phyloP scores from a whole-genome alignment of 2,888 invertebrate genomes.

The Nomada hirtipes region DNA sequence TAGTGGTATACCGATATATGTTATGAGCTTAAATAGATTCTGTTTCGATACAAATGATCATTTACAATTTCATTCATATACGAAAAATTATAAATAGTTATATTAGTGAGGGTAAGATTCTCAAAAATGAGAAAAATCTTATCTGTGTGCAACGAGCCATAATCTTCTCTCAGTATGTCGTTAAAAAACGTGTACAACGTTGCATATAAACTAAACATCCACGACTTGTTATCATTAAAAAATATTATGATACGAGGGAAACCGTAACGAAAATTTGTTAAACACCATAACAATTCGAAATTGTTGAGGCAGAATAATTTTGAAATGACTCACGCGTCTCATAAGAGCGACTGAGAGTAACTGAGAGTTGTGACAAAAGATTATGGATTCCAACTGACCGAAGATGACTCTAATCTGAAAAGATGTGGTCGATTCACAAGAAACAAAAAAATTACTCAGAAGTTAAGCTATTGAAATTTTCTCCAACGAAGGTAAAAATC shows the following conservation, averaged over 20 bases:
- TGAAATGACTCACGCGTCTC: constrained; percentile 71
- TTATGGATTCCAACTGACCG: constrained; percentile 75
- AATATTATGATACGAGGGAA: constrained; percentile 21
- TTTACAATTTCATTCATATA: constrained; percentile 43
- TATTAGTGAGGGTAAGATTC: constrained; percentile 34
- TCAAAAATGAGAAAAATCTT: constrained; percentile 25
- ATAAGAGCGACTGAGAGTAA: constrained; percentile 67
- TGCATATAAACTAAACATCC: constrained; percentile 16
- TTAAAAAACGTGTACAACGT: constrained; percentile 22
- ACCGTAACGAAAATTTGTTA: constrained; percentile 48
- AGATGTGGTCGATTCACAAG: constrained; percentile 60
- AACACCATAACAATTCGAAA: constrained; percentile 54
- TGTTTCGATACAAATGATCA: constrained; percentile 40
- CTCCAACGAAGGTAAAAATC: constrained; percentile 30
- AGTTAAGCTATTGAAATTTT: constrained; percentile 28
- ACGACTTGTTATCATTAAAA: constrained; percentile 25
- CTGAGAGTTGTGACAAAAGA: constrained; percentile 66
- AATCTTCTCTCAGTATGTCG: constrained; percentile 37
- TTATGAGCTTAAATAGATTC: constrained; percentile 42
- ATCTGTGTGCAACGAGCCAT: constrained; percentile 22
- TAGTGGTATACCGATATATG: constrained; percentile 37
- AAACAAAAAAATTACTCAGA: constrained; percentile 38
- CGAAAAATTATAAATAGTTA: constrained; percentile 23
- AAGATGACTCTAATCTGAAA: constrained; percentile 73
- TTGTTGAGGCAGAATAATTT: constrained; percentile 57